phyloP scores from a whole-genome alignment of 1,140 invertebrate species.

The Nautilus pompilius region DNA sequence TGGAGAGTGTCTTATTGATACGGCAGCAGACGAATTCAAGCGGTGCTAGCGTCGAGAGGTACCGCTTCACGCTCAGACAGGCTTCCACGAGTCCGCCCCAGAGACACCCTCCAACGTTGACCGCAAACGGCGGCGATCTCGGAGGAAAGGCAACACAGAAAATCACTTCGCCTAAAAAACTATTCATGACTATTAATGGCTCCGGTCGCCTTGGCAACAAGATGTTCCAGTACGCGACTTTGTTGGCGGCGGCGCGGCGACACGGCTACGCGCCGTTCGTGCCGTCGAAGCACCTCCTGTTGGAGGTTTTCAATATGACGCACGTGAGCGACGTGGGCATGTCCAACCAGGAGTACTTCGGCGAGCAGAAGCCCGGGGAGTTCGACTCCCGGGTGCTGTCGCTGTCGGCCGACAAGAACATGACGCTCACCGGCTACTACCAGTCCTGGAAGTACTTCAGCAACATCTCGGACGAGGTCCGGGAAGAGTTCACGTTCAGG shows the following conservation, averaged over 20 bases:
- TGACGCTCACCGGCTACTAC: conserved; percentile 20
- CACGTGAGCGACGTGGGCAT: conserved; percentile 1
- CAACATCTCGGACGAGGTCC: conserved; percentile 12
- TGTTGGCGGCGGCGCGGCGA: conserved; percentile 16
- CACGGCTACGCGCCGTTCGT: conserved; percentile 19
- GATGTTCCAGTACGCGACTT: conserved; percentile 38
- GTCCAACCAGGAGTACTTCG: neutral
- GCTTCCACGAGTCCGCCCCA: neutral
- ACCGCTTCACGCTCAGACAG: neutral
- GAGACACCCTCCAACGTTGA: neutral
- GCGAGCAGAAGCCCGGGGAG: conserved; percentile 16
- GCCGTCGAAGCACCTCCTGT: conserved; percentile 4
- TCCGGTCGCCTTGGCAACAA: conserved; percentile 29
- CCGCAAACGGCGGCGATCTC: neutral
- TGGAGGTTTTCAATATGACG: conserved; percentile 10
- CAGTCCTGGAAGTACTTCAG: conserved; percentile 38
- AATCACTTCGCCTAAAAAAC: neutral
- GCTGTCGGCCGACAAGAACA: conserved; percentile 12
- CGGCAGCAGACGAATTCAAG: neutral
- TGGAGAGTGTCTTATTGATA: neutral
- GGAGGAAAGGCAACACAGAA: neutral
- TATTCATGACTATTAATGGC: neutral
- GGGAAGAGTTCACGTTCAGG: conserved; percentile 25
- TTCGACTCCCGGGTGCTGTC: conserved; percentile 16
- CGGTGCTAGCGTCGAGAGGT: neutral